Evolutionary conservation across 2,888 invertebrate genomes (phyloP).

Genomic region (Chydorus sphaericus): DNA sequence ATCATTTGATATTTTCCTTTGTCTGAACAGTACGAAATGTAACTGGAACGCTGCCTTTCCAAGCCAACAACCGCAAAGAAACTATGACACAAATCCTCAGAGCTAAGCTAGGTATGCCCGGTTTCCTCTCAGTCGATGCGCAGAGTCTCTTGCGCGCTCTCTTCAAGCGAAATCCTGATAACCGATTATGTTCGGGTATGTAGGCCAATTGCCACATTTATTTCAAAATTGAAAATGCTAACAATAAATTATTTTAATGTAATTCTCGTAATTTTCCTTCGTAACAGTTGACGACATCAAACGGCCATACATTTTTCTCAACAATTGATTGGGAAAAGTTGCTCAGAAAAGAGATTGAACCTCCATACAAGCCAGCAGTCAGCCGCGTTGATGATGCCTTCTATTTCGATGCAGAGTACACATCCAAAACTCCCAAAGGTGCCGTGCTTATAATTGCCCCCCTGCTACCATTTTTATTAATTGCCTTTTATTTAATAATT

Average conservation of each 20-base stretch:
- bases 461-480: too few species aligned
- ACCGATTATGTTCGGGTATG: slow-evolving; percentile 49
- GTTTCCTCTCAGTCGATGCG: slow-evolving; percentile 88
- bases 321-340: slow-evolving; percentile 88
- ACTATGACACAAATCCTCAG: slow-evolving; percentile 98
- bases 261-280: too few species aligned
- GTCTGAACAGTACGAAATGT: too few species aligned
- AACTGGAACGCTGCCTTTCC: slow-evolving; percentile 93
- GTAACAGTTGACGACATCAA: too few species aligned
- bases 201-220: too few species aligned
- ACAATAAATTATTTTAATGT: neutral
- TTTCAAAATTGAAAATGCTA: too few species aligned
- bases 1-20: too few species aligned
- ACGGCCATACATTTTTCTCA: slow-evolving; percentile 90
- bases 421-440: slow-evolving; percentile 84
- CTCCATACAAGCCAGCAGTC: slow-evolving; percentile 94
- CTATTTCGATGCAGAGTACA: slow-evolving; percentile 97
- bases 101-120: slow-evolving; percentile 97
- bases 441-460: too few species aligned
- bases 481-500: too few species aligned
- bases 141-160: slow-evolving; percentile 84
- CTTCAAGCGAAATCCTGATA: slow-evolving; percentile 92
- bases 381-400: slow-evolving; percentile 87
- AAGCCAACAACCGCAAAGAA: slow-evolving; percentile 85
- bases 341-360: slow-evolving; percentile 65